Base-by-base conservation (phyloP, 2,888 invertebrate species). In the Drosophila cognata region DNA sequence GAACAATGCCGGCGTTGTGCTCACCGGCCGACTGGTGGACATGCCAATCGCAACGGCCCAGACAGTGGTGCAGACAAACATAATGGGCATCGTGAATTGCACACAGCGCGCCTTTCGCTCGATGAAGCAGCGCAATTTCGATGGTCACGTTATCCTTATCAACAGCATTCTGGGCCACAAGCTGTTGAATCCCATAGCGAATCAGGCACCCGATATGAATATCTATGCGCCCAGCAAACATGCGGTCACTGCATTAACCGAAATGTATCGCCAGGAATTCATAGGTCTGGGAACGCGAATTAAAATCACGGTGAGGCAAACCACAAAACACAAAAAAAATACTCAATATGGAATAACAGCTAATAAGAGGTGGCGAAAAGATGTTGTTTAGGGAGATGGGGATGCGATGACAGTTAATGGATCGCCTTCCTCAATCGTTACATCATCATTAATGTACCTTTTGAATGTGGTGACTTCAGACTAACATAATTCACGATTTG, bases 1-100 rank as follows among this genome's bases (percentile, higher is more conserved):
- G 3, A 95, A 95, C 84, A 95, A 95, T 83, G 95, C 95, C 4
- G 95, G 94, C 4, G 84, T 94, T 1, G 13, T 82, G 28, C 74
- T 68, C 8, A 1, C 46, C 0, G 92, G 93, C 1, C 76, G 78
- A 16, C 59, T 92, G 33, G 72, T 79, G 21, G 84, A 82, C 25
- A 86, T 89, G 86, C 75, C 82, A 4, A 50, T 80, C 2, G 33
- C 74, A 0, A 36, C 56, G 0, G 43, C 89, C 1, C 81, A 88
- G 46, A 80, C 92, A 46, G 87, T 93, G 0, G 79, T 94, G 1
- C 94, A 94, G 73, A 93, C 93, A 16, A 94, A 94, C 85, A 73
- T 94, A 1, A 93, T 92, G 79, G 94, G 94, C 3, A 84, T 93
- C 1, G 85, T 94, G 0, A 67, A 93, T 57, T 94, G 94, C 81